phyloP scores from a whole-genome alignment of 2,113 vertebrate species.

The Mellivora capensis region DNA sequence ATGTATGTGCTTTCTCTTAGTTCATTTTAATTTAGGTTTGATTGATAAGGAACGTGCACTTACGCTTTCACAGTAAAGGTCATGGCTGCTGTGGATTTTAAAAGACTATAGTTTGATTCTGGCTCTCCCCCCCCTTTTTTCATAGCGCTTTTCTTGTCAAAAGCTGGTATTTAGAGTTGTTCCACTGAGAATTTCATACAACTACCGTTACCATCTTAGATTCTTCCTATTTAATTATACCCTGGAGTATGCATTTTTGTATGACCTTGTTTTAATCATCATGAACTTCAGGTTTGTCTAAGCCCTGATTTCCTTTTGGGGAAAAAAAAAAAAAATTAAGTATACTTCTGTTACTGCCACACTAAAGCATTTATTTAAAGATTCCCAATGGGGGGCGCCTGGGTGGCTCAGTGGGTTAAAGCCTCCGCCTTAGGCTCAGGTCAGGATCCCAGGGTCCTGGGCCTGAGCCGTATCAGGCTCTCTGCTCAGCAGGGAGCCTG shows the following conservation, averaged over 20 bases:
- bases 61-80: slow-evolving; percentile 73
- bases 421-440: no score
- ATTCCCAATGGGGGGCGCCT: neutral
- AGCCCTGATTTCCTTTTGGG: neutral
- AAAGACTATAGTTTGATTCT: slow-evolving; percentile 10
- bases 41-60: slow-evolving; percentile 59
- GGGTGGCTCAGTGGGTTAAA: no score
- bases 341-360: neutral
- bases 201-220: neutral
- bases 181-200: neutral
- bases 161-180: slow-evolving; percentile 30
- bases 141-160: slow-evolving; percentile 29
- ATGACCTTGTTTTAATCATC: slow-evolving; percentile 23
- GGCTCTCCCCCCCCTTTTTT: neutral
- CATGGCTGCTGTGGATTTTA: slow-evolving; percentile 40
- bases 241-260: neutral
- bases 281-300: neutral
- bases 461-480: no score
- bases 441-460: no score
- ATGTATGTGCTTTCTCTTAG: slow-evolving; percentile 73
- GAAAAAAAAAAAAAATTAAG: neutral
- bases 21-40: slow-evolving; percentile 72
- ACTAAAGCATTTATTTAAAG: neutral
- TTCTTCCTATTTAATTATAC: slow-evolving; percentile 25
- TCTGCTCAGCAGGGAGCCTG: no score